phyloP scores from a whole-genome alignment of 92 coral and sea anemone species.

The Epizoanthus stellaris region DNA sequence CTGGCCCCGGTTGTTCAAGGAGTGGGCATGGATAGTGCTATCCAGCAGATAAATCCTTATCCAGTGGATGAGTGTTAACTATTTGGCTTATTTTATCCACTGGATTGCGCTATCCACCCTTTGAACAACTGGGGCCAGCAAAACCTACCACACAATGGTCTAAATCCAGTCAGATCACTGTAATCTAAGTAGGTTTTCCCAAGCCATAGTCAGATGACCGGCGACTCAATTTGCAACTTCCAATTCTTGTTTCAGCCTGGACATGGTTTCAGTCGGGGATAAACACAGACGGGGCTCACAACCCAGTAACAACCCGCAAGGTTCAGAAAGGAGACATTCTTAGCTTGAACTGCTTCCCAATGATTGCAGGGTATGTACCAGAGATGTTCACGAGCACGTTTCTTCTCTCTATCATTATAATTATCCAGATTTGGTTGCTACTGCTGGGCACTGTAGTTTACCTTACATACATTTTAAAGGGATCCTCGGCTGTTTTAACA shows the following conservation, averaged over 20 bases:
- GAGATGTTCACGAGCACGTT: not conserved
- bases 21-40: too few relatives aligned
- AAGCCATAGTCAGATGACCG: too few relatives aligned
- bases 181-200: too few relatives aligned
- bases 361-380: constrained; percentile 85
- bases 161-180: too few relatives aligned
- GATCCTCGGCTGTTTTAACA: not conserved
- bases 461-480: not conserved
- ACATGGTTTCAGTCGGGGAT: constrained; percentile 97
- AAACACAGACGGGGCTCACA: constrained; percentile 91
- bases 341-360: constrained; percentile 83
- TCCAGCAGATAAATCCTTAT: too few relatives aligned
- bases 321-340: constrained; percentile 93
- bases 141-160: too few relatives aligned
- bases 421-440: too few relatives aligned
- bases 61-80: too few relatives aligned
- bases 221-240: not conserved
- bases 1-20: too few relatives aligned
- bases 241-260: constrained; percentile 75
- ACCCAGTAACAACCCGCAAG: constrained; percentile 88
- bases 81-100: too few relatives aligned
- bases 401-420: not conserved
- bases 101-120: too few relatives aligned
- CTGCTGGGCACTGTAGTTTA: not conserved
- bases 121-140: too few relatives aligned